Evolutionary conservation across 2,113 vertebrate species (phyloP).

Genomic region (Emydura subglobosa): DNA sequence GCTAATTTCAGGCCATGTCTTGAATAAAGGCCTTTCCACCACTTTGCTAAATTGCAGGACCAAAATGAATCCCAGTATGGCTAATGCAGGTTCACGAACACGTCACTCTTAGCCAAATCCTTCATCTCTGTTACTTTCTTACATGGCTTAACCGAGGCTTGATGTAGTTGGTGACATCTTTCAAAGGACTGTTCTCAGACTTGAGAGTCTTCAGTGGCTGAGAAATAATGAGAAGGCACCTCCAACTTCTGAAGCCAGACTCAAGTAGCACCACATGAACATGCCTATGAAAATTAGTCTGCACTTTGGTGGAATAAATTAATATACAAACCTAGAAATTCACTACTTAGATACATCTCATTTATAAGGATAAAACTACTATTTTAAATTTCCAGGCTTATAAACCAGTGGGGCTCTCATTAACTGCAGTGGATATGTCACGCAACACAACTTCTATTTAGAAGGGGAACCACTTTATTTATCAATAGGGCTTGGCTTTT

Average conservation of each 20-base stretch:
- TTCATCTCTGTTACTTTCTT: not conserved
- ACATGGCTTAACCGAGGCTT: not conserved
- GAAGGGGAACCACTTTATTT: not conserved
- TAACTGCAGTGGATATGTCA: not conserved
- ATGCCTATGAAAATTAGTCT: not conserved
- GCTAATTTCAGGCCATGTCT: not conserved
- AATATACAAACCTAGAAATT: not conserved
- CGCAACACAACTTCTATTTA: not conserved
- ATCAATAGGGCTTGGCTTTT: conserved; percentile 21
- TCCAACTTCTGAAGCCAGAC: not conserved
- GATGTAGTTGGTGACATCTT: not conserved
- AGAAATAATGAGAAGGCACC: not conserved
- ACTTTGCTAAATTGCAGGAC: not conserved
- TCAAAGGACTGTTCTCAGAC: not conserved
- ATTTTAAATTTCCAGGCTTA: not conserved
- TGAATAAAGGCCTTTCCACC: not conserved
- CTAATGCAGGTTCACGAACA: not conserved
- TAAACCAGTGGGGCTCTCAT: not conserved
- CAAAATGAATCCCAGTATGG: not conserved
- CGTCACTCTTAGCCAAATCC: not conserved
- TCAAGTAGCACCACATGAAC: not conserved
- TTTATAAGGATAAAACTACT: not conserved
- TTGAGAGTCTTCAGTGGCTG: not conserved
- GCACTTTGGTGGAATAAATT: not conserved
- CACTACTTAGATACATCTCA: not conserved